phyloP scores from a whole-genome alignment of 2,888 invertebrate species.

The Leucophora obtusa region DNA sequence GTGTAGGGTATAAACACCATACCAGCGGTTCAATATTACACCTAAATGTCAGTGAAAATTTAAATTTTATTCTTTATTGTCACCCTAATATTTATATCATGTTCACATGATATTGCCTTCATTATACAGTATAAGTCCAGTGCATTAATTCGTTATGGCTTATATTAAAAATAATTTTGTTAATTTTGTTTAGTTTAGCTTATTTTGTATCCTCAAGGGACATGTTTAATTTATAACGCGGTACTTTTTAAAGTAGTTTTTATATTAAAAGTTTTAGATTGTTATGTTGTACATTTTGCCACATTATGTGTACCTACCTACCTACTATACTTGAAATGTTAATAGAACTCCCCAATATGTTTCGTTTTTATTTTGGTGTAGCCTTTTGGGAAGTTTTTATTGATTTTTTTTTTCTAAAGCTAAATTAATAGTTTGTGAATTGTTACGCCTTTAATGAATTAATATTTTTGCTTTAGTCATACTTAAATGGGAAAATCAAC shows the following conservation, averaged over 20 bases:
- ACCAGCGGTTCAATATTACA: too few relatives aligned
- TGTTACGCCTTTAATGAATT: constrained; percentile 58
- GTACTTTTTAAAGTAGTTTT: constrained; percentile 48
- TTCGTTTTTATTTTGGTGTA: constrained; percentile 8
- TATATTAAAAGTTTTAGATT: constrained; percentile 12
- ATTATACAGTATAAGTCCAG: not conserved
- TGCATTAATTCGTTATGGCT: constrained; percentile 35
- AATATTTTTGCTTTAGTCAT: not conserved
- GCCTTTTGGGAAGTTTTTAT: constrained; percentile 54
- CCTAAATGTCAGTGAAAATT: too few relatives aligned
- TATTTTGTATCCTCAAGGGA: constrained; percentile 53
- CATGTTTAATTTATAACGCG: constrained; percentile 57
- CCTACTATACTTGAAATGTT: too few relatives aligned
- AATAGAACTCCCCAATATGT: constrained; percentile 12
- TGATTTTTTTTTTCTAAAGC: constrained; percentile 4
- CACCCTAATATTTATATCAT: not conserved
- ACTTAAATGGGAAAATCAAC: constrained; percentile 22
- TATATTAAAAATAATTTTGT: constrained; percentile 41
- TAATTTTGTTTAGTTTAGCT: constrained; percentile 47
- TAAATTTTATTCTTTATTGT: too few relatives aligned
- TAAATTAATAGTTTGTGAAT: constrained; percentile 49
- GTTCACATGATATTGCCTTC: constrained; percentile 7
- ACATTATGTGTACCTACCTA: constrained; percentile 10
- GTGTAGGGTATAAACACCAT: too few relatives aligned
- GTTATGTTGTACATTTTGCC: constrained; percentile 13